Percentiles rank a stretch among this genome's conserved stretches.
Evolutionary conservation across 2,113 vertebrate genomes (phyloP).

Genomic region (Craseonycteris thonglongyai): DNA sequence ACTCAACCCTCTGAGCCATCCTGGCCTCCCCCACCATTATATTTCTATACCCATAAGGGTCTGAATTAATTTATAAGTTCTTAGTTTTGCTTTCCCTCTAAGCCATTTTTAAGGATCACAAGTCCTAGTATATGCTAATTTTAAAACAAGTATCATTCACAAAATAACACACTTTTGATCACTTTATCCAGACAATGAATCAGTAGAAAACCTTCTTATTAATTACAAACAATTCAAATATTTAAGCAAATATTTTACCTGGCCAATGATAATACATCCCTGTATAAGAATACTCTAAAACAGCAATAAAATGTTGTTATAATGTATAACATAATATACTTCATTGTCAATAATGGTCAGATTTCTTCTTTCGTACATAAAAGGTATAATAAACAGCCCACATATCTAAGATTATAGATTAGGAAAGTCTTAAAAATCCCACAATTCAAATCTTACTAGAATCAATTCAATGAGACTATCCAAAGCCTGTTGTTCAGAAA

Average conservation of each 20-base stretch:
- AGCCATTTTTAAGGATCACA: background rate
- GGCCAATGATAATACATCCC: background rate
- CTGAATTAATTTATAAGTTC: slow-evolving; percentile 12
- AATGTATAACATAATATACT: background rate
- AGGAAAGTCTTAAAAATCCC: background rate
- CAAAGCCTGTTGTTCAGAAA: background rate
- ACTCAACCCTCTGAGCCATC: too few relatives aligned
- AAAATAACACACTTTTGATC: background rate
- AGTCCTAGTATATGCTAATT: background rate
- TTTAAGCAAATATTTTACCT: background rate
- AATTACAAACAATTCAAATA: background rate
- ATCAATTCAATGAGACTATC: background rate
- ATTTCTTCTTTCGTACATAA: slow-evolving; percentile 19
- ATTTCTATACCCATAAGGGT: background rate
- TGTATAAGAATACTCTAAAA: background rate
- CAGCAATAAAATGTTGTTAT: background rate
- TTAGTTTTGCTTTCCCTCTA: background rate
- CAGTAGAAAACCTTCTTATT: background rate
- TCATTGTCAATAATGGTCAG: background rate
- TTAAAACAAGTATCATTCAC: background rate
- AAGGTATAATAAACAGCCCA: background rate
- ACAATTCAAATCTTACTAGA: slow-evolving; percentile 1
- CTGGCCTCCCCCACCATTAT: too few relatives aligned
- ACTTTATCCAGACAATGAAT: background rate
- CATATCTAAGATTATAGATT: background rate